Conservation (phyloP, 2,113 vertebrate species). For the Terrapene triunguis region DNA sequence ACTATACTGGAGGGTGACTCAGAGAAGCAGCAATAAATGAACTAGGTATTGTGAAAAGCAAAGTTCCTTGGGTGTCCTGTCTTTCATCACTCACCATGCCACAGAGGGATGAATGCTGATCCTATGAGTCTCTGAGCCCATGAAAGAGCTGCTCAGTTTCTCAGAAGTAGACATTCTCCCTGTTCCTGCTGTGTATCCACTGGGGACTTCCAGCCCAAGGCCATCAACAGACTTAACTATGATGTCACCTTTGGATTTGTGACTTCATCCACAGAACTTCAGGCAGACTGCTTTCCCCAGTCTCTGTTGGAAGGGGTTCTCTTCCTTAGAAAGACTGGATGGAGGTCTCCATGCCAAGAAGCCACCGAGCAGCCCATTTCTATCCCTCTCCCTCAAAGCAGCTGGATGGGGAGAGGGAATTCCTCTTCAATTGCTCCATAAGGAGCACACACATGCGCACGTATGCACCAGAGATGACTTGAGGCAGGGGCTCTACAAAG, state of each 20-base stretch:
- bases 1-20: not conserved
- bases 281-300: not conserved
- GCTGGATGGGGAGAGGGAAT: too few species aligned
- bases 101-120: not conserved
- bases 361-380: not conserved
- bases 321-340: not conserved
- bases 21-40: not conserved
- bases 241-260: not conserved
- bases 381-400: not conserved
- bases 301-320: not conserved
- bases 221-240: not conserved
- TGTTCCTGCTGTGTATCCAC: rapidly evolving
- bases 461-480: not conserved
- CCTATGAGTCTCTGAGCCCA: not conserved
- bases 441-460: not conserved
- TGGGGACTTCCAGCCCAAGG: rapidly evolving
- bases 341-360: not conserved
- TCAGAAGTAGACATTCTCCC: not conserved
- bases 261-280: not conserved
- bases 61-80: rapidly evolving
- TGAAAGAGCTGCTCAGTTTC: not conserved
- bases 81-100: not conserved
- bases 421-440: not conserved
- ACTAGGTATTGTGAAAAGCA: not conserved
- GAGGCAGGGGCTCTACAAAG: too few species aligned